Evolutionary conservation across 2,797 vertebrate genomes (phyloP), one percentile per base, ranked within the genome.

Genomic region (Perodicticus potto): DNA sequence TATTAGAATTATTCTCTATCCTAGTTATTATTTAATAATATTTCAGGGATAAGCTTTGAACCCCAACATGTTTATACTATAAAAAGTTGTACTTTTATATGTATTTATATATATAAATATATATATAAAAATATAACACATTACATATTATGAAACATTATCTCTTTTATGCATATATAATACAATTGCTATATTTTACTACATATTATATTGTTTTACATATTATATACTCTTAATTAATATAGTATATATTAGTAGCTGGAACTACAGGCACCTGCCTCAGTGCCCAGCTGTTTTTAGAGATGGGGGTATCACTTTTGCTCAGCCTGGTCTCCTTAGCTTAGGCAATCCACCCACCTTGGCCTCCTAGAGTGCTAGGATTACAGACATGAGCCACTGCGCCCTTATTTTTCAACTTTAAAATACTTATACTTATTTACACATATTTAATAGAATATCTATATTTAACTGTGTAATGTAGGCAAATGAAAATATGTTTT

Each of bases 41-140:
- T 53, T 9, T 95, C 20, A 88, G 57, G 94, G 43, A n/a, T 74
- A 77, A 93, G 20, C 34, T 13, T 91, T 43, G 40, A 96, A 32
- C 37, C 4, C n/a, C 9, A 37, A 53, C 9, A 69, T 7, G 49
- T 3, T 69, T 29, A 72, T n/a, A 6, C 1, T 84, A 25, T 53
- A 32, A 65, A 96, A 86, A 61, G 6, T 91, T 69, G 20, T 55
- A 63, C 32, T 34, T 6, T 25, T 81, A n/a, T n/a, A n/a, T n/a
- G n/a, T n/a, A n/a, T n/a, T n/a, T n/a, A n/a, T n/a, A n/a, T n/a
- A n/a, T n/a, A n/a, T n/a, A 61, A 25, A 34, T 55, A 1, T 40
- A 17, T 49, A 29, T 37, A 45, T 37, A 74, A 17, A 89, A 57
- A 83, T 83, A 2, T 4, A 84, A 32, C 19, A 34, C 32, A 23